These are phyloP conservation scores for Cygnus olor DNA, from an alignment of 2,797 vertebrate species.

Conservation along the genomic window DNA sequence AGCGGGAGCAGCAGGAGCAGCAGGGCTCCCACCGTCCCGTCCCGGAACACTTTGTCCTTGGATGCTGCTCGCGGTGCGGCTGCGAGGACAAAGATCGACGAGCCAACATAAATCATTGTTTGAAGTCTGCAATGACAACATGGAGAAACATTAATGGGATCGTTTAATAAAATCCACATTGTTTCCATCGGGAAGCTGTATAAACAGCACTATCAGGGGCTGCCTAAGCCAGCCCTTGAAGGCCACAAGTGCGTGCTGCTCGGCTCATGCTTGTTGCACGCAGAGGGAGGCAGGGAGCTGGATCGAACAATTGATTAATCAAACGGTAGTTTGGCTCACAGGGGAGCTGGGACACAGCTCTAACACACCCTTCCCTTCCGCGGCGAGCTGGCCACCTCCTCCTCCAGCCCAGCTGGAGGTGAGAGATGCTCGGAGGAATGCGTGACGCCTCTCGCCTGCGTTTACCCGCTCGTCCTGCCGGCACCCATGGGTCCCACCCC, in stretches of 20 bases:
- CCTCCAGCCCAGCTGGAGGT: constrained; percentile 48
- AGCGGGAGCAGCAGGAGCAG: constrained; percentile 16
- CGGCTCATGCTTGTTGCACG: not conserved
- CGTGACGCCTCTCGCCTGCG: not conserved
- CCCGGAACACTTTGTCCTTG: constrained; percentile 67
- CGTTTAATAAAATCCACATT: constrained; percentile 69
- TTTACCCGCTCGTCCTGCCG: not conserved
- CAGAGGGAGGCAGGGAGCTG: constrained; percentile 17
- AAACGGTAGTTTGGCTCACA: constrained; percentile 41
- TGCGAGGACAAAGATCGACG: constrained; percentile 55
- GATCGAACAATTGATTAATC: constrained; percentile 2
- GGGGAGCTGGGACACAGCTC: constrained; percentile 6
- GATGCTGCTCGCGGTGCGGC: constrained; percentile 34
- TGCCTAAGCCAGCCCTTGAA: constrained; percentile 32
- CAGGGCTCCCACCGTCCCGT: constrained; percentile 17
- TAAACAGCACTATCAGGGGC: constrained; percentile 53
- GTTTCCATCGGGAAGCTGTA: constrained; percentile 64
- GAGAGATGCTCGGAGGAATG: constrained; percentile 52
- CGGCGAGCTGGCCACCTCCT: not conserved
- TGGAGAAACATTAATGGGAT: constrained; percentile 65
- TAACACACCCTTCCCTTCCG: constrained; percentile 13
- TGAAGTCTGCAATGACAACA: constrained; percentile 70
- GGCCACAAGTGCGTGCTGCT: not conserved
- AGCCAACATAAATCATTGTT: constrained; percentile 71
- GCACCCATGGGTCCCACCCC: not conserved